A percentile compares a stretch with the other conserved stretches of the same genome.
Evolutionary conservation across 1,140 invertebrate genomes (phyloP).

Genomic region (Scaptomyza pallida): DNA sequence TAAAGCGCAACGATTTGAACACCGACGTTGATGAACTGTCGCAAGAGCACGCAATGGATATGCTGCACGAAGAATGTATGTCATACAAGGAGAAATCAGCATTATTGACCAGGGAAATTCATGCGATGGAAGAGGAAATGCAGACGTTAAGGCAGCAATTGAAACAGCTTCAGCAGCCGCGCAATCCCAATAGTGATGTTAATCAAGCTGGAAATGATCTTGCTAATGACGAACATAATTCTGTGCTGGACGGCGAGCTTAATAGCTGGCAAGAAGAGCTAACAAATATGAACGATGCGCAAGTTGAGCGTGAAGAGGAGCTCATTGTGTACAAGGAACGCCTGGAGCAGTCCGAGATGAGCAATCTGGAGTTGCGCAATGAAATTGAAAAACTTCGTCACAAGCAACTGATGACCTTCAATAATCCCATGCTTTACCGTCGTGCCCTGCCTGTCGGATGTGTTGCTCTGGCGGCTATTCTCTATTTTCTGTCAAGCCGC

Average conservation of each 20-base stretch:
- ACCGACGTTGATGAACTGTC: constrained; percentile 15
- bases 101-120: constrained; percentile 42
- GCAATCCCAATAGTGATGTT: not conserved
- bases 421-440: constrained; percentile 28
- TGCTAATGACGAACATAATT: constrained; percentile 6
- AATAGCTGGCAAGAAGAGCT: constrained; percentile 60
- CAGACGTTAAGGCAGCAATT: constrained; percentile 33
- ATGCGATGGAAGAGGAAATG: constrained; percentile 53
- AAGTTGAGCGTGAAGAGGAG: constrained; percentile 74
- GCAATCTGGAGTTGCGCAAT: constrained; percentile 65
- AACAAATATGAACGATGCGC: constrained; percentile 51
- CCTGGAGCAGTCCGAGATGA: constrained; percentile 63
- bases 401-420: constrained; percentile 30
- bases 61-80: constrained; percentile 74
- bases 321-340: constrained; percentile 79
- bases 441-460: constrained; percentile 56
- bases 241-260: constrained; percentile 26
- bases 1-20: constrained; percentile 12
- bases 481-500: constrained; percentile 67
- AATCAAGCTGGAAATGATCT: not conserved
- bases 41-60: constrained; percentile 66
- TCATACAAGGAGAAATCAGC: constrained; percentile 57
- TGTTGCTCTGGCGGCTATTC: constrained; percentile 57
- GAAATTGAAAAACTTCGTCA: constrained; percentile 63
- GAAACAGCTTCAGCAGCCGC: not conserved